These are phyloP conservation scores for Agrilus mali DNA, from an alignment of 2,888 invertebrate genomes.

Conservation along the genomic window DNA sequence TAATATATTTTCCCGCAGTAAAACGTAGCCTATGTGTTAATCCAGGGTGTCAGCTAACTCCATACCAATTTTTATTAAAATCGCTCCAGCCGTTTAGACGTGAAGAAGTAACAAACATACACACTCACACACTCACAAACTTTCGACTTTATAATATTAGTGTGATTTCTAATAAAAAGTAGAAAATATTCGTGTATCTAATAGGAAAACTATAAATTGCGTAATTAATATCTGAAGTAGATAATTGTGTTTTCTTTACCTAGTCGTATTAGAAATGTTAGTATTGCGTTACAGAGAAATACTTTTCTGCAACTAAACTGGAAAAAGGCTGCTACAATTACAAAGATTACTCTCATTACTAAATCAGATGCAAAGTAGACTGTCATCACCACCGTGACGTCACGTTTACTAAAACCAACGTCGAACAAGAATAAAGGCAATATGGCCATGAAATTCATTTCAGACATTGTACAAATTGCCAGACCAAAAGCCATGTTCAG, in stretches of 20 bases:
- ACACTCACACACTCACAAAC: too few species aligned
- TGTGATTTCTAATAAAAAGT: too few species aligned
- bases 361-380: slow-evolving; percentile 58
- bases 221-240: background rate
- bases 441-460: slow-evolving; percentile 56
- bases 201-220: too few species aligned
- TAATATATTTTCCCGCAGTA: too few species aligned
- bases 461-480: slow-evolving; percentile 53
- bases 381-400: slow-evolving; percentile 56
- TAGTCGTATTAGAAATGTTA: slow-evolving; percentile 53
- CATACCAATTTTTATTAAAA: too few species aligned
- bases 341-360: slow-evolving; percentile 47
- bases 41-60: too few species aligned
- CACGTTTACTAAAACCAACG: slow-evolving; percentile 41
- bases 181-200: too few species aligned
- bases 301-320: slow-evolving; percentile 49
- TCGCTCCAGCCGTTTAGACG: too few species aligned
- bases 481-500: slow-evolving; percentile 59
- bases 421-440: slow-evolving; percentile 52
- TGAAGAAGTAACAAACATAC: too few species aligned
- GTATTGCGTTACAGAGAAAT: slow-evolving; percentile 50
- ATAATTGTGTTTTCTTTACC: slow-evolving; percentile 37
- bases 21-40: too few species aligned
- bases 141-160: too few species aligned
- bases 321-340: slow-evolving; percentile 47